These are phyloP conservation scores for Romanogobio albipinnatus DNA, from an alignment of 2,113 vertebrate species.

Conservation along the genomic window DNA sequence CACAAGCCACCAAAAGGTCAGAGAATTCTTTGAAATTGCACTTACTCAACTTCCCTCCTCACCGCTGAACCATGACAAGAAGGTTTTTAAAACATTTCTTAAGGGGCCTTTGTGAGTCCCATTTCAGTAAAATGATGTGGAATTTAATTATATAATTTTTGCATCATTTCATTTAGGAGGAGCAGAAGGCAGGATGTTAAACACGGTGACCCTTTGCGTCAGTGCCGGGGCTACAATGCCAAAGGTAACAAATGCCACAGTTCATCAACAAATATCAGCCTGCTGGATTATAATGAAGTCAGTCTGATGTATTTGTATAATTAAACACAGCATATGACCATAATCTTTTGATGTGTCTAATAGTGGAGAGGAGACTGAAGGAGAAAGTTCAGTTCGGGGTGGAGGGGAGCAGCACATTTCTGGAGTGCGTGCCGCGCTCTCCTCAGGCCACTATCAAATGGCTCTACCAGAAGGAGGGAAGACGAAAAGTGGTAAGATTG, in stretches of 20 bases:
- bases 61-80: not conserved
- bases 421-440: slow-evolving; percentile 83
- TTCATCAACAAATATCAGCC: not conserved
- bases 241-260: slow-evolving; percentile 77
- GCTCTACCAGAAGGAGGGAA: slow-evolving; percentile 79
- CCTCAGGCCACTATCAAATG: slow-evolving; percentile 82
- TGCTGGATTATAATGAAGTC: not conserved
- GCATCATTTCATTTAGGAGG: slow-evolving; percentile 74
- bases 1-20: slow-evolving; percentile 79
- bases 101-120: not conserved
- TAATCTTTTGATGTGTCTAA: not conserved
- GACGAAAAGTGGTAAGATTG: slow-evolving; percentile 78
- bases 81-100: not conserved
- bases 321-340: not conserved
- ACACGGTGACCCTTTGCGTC: slow-evolving; percentile 91
- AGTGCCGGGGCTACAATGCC: slow-evolving; percentile 93
- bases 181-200: slow-evolving; percentile 94
- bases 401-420: slow-evolving; percentile 82
- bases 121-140: not conserved
- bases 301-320: not conserved
- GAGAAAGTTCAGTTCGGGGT: slow-evolving; percentile 84
- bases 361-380: slow-evolving; percentile 78
- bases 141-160: not conserved
- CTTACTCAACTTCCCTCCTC: not conserved
- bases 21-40: not conserved